Base-by-base conservation (phyloP, 2,113 vertebrate species). In the Scolopax mira region DNA sequence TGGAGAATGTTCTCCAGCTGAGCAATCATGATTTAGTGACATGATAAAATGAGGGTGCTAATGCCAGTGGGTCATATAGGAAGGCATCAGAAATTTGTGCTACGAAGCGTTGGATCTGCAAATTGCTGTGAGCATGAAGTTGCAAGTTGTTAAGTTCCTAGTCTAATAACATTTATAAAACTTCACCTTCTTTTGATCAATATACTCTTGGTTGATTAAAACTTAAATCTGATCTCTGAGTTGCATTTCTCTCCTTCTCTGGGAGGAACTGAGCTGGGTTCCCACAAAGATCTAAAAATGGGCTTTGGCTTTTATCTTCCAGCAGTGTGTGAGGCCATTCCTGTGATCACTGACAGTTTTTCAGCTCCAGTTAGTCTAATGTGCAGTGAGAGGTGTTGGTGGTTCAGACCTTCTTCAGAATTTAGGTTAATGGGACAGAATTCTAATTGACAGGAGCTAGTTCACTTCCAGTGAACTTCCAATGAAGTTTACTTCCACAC, bases 191-290 rank as follows among this genome's bases (percentile, higher is more conserved):
- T 86, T 87, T 82, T 55, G 58, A 41, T 19, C 52, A 71, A 81
- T 64, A 35, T 28, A 52, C 11, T 70, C 5, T 72, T 77, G 41
- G 78, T 94, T 94, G 46, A 37, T 89, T 79, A 52, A 88, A 79
- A 69, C 48, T 86, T 72, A 86, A 95, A 90, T 96, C 70, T 86
- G 88, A 87, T 96, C 30, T 85, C 18, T 44, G 62, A 79, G 73
- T 65, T 91, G 69, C 78, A 70, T 88, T 66, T 90, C 65, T 88
- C 39, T 79, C 81, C 85, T 69, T 57, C 72, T 80, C 82, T 96
- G 97, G 84, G 89, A 90, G 92, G 61, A 94, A 88, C 77, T 97
- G 97, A 96, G 96, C 92, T 86, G 90, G n/a, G 18, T 94, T 89
- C 71, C 77, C 93, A 94, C 89, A 81, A 96, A 95, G 89, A 67